A percentile compares a stretch with the other conserved stretches of the same genome.
These are phyloP conservation scores for Doryteuthis pealeii DNA, from an alignment of 1,140 invertebrate genomes.

Conservation along the genomic window DNA sequence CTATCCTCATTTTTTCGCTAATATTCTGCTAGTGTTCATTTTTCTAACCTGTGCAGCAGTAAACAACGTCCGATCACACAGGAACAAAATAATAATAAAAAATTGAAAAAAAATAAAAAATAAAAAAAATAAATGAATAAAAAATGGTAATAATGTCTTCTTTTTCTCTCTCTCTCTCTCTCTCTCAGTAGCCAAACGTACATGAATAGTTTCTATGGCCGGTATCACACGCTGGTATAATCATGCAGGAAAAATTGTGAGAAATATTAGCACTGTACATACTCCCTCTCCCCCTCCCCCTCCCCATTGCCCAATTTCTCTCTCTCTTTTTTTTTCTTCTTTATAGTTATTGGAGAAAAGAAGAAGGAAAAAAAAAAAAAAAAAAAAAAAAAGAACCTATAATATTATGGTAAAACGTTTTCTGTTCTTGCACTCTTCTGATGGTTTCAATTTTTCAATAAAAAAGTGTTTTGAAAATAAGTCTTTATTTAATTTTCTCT, in stretches of 20 bases:
- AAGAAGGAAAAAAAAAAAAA: too few species aligned
- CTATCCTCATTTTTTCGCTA: too few species aligned
- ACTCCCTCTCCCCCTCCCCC: not conserved
- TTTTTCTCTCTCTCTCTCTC: not conserved
- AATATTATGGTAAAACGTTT: not conserved
- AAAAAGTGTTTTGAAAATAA: not conserved
- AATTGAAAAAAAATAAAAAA: too few species aligned
- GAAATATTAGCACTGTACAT: conserved; percentile 2
- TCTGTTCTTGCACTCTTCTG: not conserved
- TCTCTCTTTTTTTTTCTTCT: not conserved
- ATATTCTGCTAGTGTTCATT: not conserved
- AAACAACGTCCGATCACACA: too few species aligned
- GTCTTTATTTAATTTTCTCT: not conserved
- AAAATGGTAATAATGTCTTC: too few species aligned
- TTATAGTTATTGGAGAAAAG: not conserved
- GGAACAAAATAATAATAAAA: too few species aligned
- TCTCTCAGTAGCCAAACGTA: not conserved
- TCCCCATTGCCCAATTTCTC: not conserved
- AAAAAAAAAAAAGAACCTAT: too few species aligned
- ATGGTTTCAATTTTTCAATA: not conserved
- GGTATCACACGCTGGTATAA: not conserved
- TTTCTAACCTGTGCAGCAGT: not conserved
- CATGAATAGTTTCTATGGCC: not conserved
- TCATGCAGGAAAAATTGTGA: not conserved
- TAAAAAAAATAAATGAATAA: too few species aligned